Conservation (phyloP, 2,797 vertebrate species). For the Pangasius larnaudii region DNA sequence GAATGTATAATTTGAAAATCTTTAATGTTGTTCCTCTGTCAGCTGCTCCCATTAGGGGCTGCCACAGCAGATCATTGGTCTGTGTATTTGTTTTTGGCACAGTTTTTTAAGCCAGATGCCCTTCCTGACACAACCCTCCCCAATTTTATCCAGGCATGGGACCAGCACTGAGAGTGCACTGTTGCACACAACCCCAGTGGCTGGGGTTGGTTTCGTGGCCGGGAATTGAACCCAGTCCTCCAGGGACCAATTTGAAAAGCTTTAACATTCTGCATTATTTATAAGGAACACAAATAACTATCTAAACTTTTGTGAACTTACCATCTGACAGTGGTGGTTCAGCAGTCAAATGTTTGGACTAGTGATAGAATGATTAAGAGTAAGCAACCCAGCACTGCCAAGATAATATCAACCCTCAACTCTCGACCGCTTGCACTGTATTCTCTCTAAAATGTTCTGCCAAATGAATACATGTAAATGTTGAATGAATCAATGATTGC, state of each 20-base stretch:
- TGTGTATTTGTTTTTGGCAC: too few relatives aligned
- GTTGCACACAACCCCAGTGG: too few relatives aligned
- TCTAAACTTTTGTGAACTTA: background rate
- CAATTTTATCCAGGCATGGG: too few relatives aligned
- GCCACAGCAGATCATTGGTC: too few relatives aligned
- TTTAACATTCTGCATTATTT: background rate
- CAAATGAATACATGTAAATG: background rate
- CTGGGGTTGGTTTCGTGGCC: too few relatives aligned
- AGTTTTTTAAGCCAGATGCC: too few relatives aligned
- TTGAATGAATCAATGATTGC: background rate
- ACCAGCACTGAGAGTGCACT: too few relatives aligned
- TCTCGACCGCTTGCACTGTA: background rate
- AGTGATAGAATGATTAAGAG: background rate
- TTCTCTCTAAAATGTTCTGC: background rate
- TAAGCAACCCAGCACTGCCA: background rate
- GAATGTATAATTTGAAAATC: background rate
- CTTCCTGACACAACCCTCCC: too few relatives aligned
- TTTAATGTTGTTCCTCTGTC: background rate
- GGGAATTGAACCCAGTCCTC: too few relatives aligned
- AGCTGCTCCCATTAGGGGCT: too few relatives aligned
- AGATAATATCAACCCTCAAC: background rate
- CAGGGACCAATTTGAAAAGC: background rate
- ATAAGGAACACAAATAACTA: background rate
- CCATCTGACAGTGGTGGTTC: background rate
- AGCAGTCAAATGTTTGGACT: background rate